phyloP scores from a whole-genome alignment of 2,888 invertebrate genomes.

The Phragmatobia fuliginosa region DNA sequence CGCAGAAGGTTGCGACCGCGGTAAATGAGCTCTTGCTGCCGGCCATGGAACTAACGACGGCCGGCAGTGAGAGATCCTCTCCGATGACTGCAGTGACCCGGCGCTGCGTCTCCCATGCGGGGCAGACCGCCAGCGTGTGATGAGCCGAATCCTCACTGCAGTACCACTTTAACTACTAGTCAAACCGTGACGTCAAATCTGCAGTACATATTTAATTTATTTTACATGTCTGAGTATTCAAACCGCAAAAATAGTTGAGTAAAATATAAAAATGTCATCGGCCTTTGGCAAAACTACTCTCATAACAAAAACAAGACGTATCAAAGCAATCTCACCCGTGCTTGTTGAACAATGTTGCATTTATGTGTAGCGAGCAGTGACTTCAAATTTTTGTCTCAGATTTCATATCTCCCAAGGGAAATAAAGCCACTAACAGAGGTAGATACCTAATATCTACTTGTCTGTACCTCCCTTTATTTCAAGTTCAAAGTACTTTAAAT shows the following conservation, averaged over 20 bases:
- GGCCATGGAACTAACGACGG: no score
- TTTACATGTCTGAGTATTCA: neutral
- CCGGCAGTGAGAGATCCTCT: no score
- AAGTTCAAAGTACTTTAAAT: neutral
- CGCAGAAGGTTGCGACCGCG: no score
- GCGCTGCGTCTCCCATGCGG: no score
- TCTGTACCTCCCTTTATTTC: neutral
- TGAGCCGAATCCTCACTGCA: no score
- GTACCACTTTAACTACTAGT: no score
- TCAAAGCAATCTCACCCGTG: conserved; percentile 38
- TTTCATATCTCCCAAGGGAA: conserved; percentile 63
- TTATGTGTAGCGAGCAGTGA: conserved; percentile 50
- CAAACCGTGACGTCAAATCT: no score
- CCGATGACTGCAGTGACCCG: no score
- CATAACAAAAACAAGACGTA: conserved; percentile 30
- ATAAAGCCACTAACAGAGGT: conserved; percentile 30
- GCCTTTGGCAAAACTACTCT: conserved; percentile 11
- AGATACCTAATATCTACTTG: neutral
- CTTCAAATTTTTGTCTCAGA: conserved; percentile 61
- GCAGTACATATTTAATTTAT: no score
- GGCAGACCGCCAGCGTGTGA: no score
- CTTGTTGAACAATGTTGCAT: conserved; percentile 55
- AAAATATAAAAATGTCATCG: neutral
- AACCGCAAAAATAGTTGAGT: neutral
- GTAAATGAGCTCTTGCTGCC: no score